phyloP scores from a whole-genome alignment of 2,797 vertebrate species.

The Protonibea diacanthus region DNA sequence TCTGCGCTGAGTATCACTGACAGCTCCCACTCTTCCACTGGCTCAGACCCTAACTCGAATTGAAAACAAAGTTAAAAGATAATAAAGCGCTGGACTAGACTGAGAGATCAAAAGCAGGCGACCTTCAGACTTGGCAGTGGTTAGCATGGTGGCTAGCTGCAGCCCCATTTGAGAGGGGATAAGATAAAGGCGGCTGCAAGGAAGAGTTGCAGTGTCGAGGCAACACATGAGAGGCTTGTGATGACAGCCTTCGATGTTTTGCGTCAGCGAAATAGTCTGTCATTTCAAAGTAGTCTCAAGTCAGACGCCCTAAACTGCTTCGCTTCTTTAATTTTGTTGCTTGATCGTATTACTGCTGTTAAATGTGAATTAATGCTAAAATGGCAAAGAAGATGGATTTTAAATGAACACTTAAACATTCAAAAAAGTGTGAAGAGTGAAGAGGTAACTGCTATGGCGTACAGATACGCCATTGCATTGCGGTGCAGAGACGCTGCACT shows the following conservation, averaged over 20 bases:
- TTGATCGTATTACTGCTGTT: background rate
- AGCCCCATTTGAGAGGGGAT: constrained; percentile 37
- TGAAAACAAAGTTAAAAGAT: constrained; percentile 83
- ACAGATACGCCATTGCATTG: too few species aligned
- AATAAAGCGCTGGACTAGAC: constrained; percentile 73
- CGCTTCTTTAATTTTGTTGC: background rate
- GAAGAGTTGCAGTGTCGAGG: constrained; percentile 29
- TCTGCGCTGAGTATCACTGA: constrained; percentile 77
- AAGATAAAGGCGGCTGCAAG: constrained; percentile 28
- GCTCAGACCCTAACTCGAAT: constrained; percentile 68
- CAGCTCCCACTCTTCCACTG: constrained; percentile 71
- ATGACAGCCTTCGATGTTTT: constrained; percentile 26
- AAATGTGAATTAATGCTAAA: background rate
- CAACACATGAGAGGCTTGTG: constrained; percentile 20
- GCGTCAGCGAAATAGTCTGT: constrained; percentile 28
- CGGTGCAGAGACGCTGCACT: too few species aligned
- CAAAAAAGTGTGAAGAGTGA: too few species aligned
- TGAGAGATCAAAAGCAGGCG: constrained; percentile 60
- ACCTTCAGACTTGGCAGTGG: constrained; percentile 76
- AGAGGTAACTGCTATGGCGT: too few species aligned
- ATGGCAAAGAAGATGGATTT: background rate
- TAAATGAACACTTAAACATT: background rate
- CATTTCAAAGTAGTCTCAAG: background rate
- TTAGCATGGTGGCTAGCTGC: constrained; percentile 25
- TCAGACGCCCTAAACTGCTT: constrained; percentile 15